phyloP scores from a whole-genome alignment of 2,113 vertebrate species.

The Genyomyrus donnyi region DNA sequence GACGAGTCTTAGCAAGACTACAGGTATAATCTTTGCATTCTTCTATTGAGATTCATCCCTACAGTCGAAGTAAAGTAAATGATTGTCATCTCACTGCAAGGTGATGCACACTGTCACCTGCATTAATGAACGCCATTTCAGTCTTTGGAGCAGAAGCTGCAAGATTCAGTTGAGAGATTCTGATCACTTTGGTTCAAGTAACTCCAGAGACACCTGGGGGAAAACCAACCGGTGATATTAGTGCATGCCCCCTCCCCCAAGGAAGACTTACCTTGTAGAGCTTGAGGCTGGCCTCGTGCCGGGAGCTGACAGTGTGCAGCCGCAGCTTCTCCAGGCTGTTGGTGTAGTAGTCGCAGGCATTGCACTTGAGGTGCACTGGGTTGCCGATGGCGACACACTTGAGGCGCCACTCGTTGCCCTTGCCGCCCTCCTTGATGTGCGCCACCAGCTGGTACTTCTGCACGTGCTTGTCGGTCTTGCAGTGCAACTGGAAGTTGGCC shows the following conservation, averaged over 20 bases:
- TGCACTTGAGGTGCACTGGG: constrained; percentile 98
- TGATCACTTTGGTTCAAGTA: background rate
- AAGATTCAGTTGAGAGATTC: background rate
- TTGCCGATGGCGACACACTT: constrained; percentile 99
- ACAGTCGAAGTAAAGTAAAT: background rate
- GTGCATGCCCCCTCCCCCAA: background rate
- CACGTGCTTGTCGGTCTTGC: constrained; percentile 99
- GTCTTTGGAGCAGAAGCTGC: background rate
- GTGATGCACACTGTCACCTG: constrained; percentile 35
- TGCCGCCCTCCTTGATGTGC: constrained; percentile 98
- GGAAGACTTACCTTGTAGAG: constrained; percentile 80
- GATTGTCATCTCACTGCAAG: constrained; percentile 9
- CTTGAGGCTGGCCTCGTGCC: constrained; percentile 88
- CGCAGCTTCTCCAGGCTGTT: constrained; percentile 93
- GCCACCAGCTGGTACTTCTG: constrained; percentile 99
- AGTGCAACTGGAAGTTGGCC: constrained; percentile 99
- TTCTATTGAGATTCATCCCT: background rate
- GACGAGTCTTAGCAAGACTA: too few species aligned
- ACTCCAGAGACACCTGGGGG: background rate
- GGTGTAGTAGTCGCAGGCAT: constrained; percentile 94
- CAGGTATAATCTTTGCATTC: background rate
- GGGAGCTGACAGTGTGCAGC: constrained; percentile 82
- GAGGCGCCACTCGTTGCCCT: constrained; percentile 97
- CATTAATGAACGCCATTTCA: background rate
- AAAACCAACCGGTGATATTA: background rate